Base-by-base conservation (phyloP, 2,113 vertebrate genomes). In the Paradisaea rubra region DNA sequence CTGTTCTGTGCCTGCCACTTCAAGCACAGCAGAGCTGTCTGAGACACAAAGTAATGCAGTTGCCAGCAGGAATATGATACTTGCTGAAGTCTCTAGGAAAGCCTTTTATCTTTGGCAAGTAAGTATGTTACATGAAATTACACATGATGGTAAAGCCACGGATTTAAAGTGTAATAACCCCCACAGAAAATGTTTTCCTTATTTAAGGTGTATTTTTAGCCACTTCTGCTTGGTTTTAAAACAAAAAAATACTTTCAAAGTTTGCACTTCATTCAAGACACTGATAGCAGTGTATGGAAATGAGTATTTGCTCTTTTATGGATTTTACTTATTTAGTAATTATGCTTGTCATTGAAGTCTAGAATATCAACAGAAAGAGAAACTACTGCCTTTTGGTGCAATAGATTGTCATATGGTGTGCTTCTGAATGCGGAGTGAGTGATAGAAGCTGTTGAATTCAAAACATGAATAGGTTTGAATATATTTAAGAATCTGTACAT, bases 71-170 rank as follows among this genome's bases (percentile, higher is more conserved):
- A 94, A 79, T 94, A 82, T 73, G 91, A 81, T 95, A 91, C 93
- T 93, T 88, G 89, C 84, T 95, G 52, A 94, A 88, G 91, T 93
- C 74, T 95, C 60, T 86, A 94, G 78, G 70, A 96, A 92, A 80
- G 47, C 68, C 72, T 94, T 97, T 96, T 95, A 95, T 97, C 94
- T 92, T 91, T 95, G 90, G 84, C 91, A 93, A 95, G 93, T 79
- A 77, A 89, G 83, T 95, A 81, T 95, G 96, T 96, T 93, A 80
- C 77, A 84, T 95, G 59, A 96, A 96, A 96, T 96, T 93, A 92
- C 76, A 94, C 66, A 63, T 78, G 82, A 61, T 78, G 80, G 80
- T 95, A 96, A 96, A 97, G 81, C 95, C 94, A 84, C 94, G 90
- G 88, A 93, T 95, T 86, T 95, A 39, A 93, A 97, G 76, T 88